A percentile compares a stretch with the other conserved stretches of the same genome.
Evolutionary conservation across 2,113 vertebrate genomes (phyloP).

Genomic region (Struthidea cinerea): DNA sequence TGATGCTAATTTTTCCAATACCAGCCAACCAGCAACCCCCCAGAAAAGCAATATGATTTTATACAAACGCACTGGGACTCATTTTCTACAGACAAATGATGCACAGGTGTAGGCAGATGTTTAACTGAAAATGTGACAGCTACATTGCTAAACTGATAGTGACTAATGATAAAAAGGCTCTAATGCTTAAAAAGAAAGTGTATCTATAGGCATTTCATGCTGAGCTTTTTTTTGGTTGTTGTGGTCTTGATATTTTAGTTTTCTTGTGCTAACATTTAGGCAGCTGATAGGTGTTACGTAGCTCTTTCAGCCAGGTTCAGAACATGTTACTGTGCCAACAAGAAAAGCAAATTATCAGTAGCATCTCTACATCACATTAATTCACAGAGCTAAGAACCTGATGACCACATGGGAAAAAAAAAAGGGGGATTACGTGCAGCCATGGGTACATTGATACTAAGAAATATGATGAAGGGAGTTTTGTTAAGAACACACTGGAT

Average conservation of each 20-base stretch:
- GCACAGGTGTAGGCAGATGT: not conserved
- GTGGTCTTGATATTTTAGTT: not conserved
- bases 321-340: not conserved
- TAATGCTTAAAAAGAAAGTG: not conserved
- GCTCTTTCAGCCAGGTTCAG: not conserved
- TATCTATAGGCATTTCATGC: not conserved
- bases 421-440: not conserved
- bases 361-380: not conserved
- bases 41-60: not conserved
- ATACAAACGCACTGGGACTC: accelerated
- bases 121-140: not conserved
- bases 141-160: not conserved
- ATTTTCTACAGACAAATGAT: not conserved
- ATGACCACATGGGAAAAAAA: not conserved
- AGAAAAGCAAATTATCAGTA: not conserved
- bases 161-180: not conserved
- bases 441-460: not conserved
- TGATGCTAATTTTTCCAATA: not conserved
- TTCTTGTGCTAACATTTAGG: not conserved
- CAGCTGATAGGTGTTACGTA: not conserved
- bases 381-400: not conserved
- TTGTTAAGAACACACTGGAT: not conserved
- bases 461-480: not conserved
- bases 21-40: not conserved
- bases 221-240: not conserved